Percentiles rank a stretch among this genome's conserved stretches.
These are phyloP conservation scores for Danio choprae DNA, from an alignment of 2,797 vertebrate species.

Conservation along the genomic window DNA sequence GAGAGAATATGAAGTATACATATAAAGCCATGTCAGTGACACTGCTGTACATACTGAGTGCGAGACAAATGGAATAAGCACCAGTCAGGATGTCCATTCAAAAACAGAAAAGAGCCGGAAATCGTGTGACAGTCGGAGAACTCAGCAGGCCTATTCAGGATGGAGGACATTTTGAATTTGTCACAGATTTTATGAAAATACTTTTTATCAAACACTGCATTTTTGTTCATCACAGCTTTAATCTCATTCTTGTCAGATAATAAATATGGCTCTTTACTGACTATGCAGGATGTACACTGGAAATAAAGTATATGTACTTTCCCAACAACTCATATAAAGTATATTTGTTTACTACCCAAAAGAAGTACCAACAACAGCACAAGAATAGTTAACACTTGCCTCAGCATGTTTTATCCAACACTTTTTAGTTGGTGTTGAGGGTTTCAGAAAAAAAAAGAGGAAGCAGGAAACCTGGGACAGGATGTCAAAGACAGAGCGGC, in stretches of 20 bases:
- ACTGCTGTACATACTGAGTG: not conserved
- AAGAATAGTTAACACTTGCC: constrained; percentile 18
- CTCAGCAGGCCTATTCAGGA: not conserved
- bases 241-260: constrained; percentile 1
- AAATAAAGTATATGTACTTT: not conserved
- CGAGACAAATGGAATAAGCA: not conserved
- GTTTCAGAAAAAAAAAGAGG: constrained; percentile 70
- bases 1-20: constrained; percentile 46
- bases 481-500: constrained; percentile 74
- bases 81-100: constrained; percentile 49
- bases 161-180: constrained; percentile 2
- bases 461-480: constrained; percentile 74
- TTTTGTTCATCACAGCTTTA: not conserved
- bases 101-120: constrained; percentile 37
- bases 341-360: not conserved
- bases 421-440: constrained; percentile 22
- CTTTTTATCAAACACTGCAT: not conserved
- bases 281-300: not conserved
- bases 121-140: not conserved
- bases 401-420: constrained; percentile 48
- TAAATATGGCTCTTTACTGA: not conserved
- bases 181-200: not conserved
- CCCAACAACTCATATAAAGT: not conserved
- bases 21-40: constrained; percentile 20
- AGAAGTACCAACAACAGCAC: not conserved